Percentiles rank a stretch among this genome's conserved stretches.
These are phyloP conservation scores for Tenodera sinensis DNA, from an alignment of 2,888 invertebrate genomes.

Conservation along the genomic window DNA sequence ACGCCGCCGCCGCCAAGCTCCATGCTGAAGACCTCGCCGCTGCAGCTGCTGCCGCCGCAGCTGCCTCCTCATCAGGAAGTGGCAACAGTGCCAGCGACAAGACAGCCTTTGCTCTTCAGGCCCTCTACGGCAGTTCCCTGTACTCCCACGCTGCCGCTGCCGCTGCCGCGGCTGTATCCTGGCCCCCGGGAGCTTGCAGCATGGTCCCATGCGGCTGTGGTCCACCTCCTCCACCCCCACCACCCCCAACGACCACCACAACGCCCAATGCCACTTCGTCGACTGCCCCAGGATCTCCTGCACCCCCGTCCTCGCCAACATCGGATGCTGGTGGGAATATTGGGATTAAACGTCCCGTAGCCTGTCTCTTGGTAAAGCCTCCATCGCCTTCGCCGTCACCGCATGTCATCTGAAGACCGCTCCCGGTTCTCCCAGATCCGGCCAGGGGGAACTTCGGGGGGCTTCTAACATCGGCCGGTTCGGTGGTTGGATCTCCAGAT, in stretches of 20 bases:
- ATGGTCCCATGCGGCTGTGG: slow-evolving; percentile 35
- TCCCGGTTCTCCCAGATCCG: slow-evolving; percentile 71
- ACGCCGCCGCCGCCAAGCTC: slow-evolving; percentile 31
- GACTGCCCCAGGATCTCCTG: neutral
- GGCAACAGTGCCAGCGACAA: neutral
- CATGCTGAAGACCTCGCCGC: slow-evolving; percentile 35
- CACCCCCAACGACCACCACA: slow-evolving; percentile 12
- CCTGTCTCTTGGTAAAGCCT: slow-evolving; percentile 63
- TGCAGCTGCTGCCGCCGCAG: slow-evolving; percentile 24
- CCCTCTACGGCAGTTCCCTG: slow-evolving; percentile 55
- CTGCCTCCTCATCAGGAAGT: slow-evolving; percentile 45
- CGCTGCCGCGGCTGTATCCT: slow-evolving; percentile 30
- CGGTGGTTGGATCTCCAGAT: neutral
- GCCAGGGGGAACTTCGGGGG: slow-evolving; percentile 52
- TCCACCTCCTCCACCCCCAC: slow-evolving; percentile 32
- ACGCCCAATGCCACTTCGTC: slow-evolving; percentile 9
- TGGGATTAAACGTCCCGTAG: slow-evolving; percentile 52
- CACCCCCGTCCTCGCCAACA: slow-evolving; percentile 12
- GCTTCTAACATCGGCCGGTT: neutral
- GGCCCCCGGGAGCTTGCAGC: slow-evolving; percentile 43
- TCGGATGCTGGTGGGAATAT: neutral
- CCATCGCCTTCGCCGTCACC: slow-evolving; percentile 34
- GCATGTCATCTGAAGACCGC: slow-evolving; percentile 82
- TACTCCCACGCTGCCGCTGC: slow-evolving; percentile 48
- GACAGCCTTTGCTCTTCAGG: slow-evolving; percentile 63